Base-by-base conservation (phyloP, 2,113 vertebrate species). In the Perccottus glenii region DNA sequence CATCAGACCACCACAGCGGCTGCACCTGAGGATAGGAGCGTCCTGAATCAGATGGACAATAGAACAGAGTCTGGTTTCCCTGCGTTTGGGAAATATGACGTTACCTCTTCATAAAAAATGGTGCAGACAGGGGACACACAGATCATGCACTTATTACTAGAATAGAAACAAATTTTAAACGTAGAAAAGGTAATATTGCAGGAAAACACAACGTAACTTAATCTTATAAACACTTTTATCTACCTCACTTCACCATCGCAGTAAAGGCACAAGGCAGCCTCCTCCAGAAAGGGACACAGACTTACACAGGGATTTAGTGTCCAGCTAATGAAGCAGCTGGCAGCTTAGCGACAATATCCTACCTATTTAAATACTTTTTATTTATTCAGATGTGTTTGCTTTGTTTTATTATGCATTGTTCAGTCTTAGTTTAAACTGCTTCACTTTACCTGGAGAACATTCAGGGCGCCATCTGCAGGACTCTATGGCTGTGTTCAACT, bases 191-290 rank as follows among this genome's bases (percentile, higher is more conserved):
- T 70, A 33, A 60, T 57, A 19, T 61, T 66, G 53, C 56, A 44
- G 58, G 35, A 63, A 47, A 64, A 59, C 43, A 44, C 55, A 77
- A 59, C 53, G 57, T 80, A 75, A 80, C 43, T 77, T 86, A 82
- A 60, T 80, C 51, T 65, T 72, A 51, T 69, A 70, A 36, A 69
- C 78, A 77, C 64, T 71, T 16, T 67, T 44, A 84, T 83, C 88
- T 90, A 90, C 88, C 88, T 90, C 88, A 81, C 72, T 51, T 66
- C 52, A 75, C 11, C 57, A 36, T 58, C 9, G 72, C 60, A 72
- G 48, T 81, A 52, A 63, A 63, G 33, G 57, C 51, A 45, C 32
- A 59, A 50, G 53, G 10, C 75, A 59, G 64, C 4, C 19, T 68
- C 48, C 27, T 65, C 33, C 63, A 62, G 63, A 50, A 65, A 2